These are phyloP conservation scores for Mionectes macconnelli DNA, from an alignment of 2,113 vertebrate genomes.

Conservation along the genomic window DNA sequence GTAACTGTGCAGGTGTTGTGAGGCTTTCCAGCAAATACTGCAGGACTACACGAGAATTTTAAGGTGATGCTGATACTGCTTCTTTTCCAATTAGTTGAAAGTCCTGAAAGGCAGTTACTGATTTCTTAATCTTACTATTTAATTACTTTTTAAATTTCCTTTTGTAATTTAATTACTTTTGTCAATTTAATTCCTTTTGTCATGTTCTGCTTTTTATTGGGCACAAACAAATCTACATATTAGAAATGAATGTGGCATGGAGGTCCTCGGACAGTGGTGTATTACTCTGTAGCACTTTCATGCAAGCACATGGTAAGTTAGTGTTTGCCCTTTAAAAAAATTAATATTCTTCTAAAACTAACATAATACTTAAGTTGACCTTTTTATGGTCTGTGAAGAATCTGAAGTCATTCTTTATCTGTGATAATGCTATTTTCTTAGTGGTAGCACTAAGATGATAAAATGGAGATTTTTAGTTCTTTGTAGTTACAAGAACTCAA, in stretches of 20 bases:
- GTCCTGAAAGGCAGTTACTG: background rate
- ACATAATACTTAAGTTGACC: background rate
- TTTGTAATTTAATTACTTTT: background rate
- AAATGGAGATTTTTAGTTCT: background rate
- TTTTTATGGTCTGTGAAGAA: background rate
- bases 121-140: background rate
- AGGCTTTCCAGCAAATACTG: background rate
- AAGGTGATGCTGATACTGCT: background rate
- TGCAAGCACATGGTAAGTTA: background rate
- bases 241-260: background rate
- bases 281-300: background rate
- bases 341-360: background rate
- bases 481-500: background rate
- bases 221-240: background rate
- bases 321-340: background rate
- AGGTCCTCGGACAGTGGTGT: background rate
- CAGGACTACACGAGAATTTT: accelerated
- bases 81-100: background rate
- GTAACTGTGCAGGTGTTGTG: background rate
- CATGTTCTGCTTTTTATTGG: background rate
- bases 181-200: background rate
- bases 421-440: background rate
- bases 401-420: background rate
- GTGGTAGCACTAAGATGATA: background rate
- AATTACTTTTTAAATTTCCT: too few species aligned